A percentile compares a stretch with the other conserved stretches of the same genome.
Evolutionary conservation across 1,140 invertebrate genomes (phyloP).

Genomic region (Leptopilina clavipes): DNA sequence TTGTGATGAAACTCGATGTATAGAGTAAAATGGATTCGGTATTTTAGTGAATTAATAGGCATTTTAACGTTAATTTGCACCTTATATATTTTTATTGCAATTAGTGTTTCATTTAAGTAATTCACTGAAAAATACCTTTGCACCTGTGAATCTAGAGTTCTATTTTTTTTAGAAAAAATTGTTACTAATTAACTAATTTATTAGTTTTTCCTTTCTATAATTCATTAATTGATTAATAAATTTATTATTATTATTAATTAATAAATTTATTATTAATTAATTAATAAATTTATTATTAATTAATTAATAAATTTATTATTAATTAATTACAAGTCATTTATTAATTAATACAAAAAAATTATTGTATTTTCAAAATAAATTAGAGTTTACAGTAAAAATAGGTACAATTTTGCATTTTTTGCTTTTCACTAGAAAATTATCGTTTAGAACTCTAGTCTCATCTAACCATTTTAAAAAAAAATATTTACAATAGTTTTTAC

Average conservation of each 20-base stretch:
- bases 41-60: constrained; percentile 4
- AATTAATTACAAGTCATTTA: too few relatives aligned
- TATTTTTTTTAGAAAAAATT: not conserved
- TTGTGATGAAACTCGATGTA: constrained; percentile 28
- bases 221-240: too few relatives aligned
- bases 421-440: not conserved
- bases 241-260: too few relatives aligned
- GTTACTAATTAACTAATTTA: not conserved
- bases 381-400: too few relatives aligned
- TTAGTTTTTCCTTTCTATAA: too few relatives aligned
- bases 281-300: too few relatives aligned
- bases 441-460: not conserved
- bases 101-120: not conserved
- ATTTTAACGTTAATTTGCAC: constrained; percentile 16
- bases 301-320: too few relatives aligned
- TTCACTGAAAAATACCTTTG: not conserved
- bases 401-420: too few relatives aligned
- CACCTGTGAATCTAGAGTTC: not conserved
- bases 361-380: too few relatives aligned
- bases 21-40: not conserved
- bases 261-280: too few relatives aligned
- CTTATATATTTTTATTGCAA: not conserved
- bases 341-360: not conserved
- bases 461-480: not conserved
- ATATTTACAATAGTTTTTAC: constrained; percentile 11